phyloP scores from a whole-genome alignment of 1,140 invertebrate genomes.

The Steinernema khuongi region DNA sequence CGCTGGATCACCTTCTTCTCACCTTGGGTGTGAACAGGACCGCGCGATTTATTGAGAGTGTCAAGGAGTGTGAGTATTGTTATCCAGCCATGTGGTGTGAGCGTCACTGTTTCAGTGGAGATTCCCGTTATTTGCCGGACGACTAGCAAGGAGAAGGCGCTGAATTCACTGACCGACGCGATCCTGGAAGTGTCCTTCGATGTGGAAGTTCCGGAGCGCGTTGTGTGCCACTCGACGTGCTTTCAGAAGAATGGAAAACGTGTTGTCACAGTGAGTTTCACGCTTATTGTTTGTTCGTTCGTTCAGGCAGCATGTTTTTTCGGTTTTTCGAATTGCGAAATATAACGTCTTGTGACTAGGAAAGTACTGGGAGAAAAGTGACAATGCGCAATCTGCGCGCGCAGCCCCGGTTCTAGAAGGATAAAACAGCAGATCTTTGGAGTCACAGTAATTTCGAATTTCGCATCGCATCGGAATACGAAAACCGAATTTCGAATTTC shows the following conservation, averaged over 20 bases:
- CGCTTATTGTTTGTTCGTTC: too few species aligned
- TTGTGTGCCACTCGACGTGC: neutral
- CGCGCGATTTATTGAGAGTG: neutral
- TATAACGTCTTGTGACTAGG: too few species aligned
- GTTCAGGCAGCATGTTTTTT: too few species aligned
- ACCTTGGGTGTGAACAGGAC: neutral
- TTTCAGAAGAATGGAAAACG: conserved; percentile 13
- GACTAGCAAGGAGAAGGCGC: neutral
- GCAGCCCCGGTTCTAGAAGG: too few species aligned
- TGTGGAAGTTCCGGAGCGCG: neutral
- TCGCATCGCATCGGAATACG: too few species aligned
- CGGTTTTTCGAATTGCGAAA: too few species aligned
- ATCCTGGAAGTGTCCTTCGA: neutral
- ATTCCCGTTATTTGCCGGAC: neutral
- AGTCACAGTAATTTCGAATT: too few species aligned
- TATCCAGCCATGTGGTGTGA: neutral
- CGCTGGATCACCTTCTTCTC: neutral
- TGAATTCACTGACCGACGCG: neutral
- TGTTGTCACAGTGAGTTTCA: neutral
- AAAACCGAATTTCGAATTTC: too few species aligned
- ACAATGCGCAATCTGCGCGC: too few species aligned
- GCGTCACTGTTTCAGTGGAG: neutral
- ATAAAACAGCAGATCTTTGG: too few species aligned
- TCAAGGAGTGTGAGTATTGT: neutral
- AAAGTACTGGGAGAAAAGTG: too few species aligned